A percentile compares a stretch with the other conserved stretches of the same genome.
Evolutionary conservation across 1,140 invertebrate species (phyloP).

Genomic region (Drosophila busckii): DNA sequence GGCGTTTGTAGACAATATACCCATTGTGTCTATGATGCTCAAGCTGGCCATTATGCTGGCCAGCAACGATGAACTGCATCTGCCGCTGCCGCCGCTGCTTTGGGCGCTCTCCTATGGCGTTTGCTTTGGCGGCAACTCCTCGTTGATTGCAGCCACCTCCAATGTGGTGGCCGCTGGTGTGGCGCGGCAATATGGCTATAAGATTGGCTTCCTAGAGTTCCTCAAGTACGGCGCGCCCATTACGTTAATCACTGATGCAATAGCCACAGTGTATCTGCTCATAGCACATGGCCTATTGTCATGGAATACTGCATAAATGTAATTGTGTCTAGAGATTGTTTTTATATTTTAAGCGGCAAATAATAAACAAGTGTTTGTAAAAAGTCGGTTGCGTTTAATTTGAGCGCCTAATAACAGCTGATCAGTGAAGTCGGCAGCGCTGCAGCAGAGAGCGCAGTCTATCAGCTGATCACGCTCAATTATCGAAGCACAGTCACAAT

Average conservation of each 20-base stretch:
- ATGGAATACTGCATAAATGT: conserved; percentile 80
- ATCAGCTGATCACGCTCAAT: no score
- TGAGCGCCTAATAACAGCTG: no score
- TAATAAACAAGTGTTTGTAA: no score
- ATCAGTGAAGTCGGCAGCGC: no score
- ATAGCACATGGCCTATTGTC: conserved; percentile 82
- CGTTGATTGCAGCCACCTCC: conserved; percentile 87
- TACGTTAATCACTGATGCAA: conserved; percentile 83
- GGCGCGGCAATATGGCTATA: conserved; percentile 89
- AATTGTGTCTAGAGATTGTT: background rate
- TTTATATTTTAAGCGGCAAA: no score
- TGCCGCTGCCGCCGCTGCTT: conserved; percentile 85
- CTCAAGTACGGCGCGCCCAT: conserved; percentile 86
- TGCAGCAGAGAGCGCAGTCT: no score
- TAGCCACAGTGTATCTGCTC: conserved; percentile 83
- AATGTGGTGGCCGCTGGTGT: conserved; percentile 89
- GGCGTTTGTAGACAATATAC: conserved; percentile 88
- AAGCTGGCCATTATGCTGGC: conserved; percentile 83
- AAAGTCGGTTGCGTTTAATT: no score
- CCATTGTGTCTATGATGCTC: conserved; percentile 90
- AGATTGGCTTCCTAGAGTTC: conserved; percentile 82
- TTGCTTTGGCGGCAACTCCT: conserved; percentile 89
- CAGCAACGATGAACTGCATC: conserved; percentile 80
- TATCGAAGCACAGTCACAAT: no score
- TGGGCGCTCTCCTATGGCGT: conserved; percentile 87